Base-by-base conservation (phyloP, 2,797 vertebrate species). In the Masticophis lateralis region DNA sequence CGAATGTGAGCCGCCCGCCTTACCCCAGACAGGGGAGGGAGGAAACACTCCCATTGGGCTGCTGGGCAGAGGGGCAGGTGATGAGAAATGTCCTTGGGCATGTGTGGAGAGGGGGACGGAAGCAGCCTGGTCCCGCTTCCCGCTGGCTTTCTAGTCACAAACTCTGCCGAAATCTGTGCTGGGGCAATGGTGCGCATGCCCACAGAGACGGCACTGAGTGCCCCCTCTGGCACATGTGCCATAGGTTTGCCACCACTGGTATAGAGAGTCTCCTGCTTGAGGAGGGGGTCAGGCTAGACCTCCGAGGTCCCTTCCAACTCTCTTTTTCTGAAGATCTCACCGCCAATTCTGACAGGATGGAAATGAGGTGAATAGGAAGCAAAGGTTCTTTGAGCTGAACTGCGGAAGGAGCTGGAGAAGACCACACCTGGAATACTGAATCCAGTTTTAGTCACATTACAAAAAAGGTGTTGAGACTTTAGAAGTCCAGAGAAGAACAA, bases 121-220 rank as follows among this genome's bases (percentile, higher is more conserved):
- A 32, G 28, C 5, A n/a, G 12, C 3, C 63, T 12, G 2, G n/a
- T 5, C 66, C 66, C 2, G 0, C 1, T 0, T 69, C 66, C 6
- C 14, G 18, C n/a, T 69, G n/a, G 66, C 66, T 69, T 18, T 69
- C 6, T 32, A 69, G 28, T 32, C 18, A 69, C 6, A 2, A 69
- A 32, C 66, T 32, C 14, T 16, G 28, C 4, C 13, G 1, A 69
- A 32, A n/a, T 66, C 28, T 69, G 63, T n/a, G n/a, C n/a, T 32
- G 66, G 63, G 14, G 5, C 2, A 5, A 69, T 5, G 4, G 14
- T 1, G 0, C 2, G 0, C 1, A 0, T 32, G n/a, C 14, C 13
- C n/a, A 69, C 13, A 18, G 12, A 66, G 66, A 66, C 3, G 13
- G 63, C 28, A 14, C 27, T 5, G 12, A 14, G 28, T n/a, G 12